These are phyloP conservation scores for Hyaena hyaena DNA, from an alignment of 2,113 vertebrate species.

Conservation along the genomic window DNA sequence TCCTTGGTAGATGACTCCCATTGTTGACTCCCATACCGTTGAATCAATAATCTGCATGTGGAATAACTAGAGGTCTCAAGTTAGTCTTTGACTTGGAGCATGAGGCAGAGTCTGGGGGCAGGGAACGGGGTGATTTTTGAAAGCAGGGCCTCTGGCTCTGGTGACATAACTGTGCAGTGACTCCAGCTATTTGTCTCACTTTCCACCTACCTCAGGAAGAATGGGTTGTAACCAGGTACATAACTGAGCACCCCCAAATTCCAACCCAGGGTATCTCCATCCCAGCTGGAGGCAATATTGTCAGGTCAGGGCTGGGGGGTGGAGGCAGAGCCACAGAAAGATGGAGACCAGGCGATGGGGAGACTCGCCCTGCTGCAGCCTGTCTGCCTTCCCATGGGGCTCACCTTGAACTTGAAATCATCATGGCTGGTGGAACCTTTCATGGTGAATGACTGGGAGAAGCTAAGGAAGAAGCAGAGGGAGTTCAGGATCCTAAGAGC, in stretches of 20 bases:
- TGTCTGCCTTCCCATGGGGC: background rate
- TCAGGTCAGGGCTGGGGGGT: background rate
- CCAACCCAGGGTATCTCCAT: background rate
- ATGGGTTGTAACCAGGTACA: background rate
- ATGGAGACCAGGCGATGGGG: background rate
- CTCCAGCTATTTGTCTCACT: background rate
- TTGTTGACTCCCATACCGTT: background rate
- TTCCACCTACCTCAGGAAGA: background rate
- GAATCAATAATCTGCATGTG: background rate
- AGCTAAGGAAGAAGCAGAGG: constrained; percentile 81
- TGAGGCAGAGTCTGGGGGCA: background rate
- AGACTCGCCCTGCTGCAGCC: background rate
- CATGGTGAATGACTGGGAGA: constrained; percentile 91
- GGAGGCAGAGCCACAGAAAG: background rate
- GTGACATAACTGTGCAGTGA: background rate
- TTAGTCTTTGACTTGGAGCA: background rate
- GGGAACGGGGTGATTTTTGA: background rate
- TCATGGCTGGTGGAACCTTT: constrained; percentile 97
- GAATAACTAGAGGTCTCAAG: background rate
- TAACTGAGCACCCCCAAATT: background rate
- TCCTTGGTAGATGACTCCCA: rapidly evolving
- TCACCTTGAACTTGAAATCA: constrained; percentile 96
- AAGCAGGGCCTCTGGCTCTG: background rate
- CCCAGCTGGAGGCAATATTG: background rate
- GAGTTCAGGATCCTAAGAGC: background rate